Percentiles rank a stretch among this genome's conserved stretches.
phyloP scores from a whole-genome alignment of 2,888 invertebrate genomes.

The Agriotes lineatus region DNA sequence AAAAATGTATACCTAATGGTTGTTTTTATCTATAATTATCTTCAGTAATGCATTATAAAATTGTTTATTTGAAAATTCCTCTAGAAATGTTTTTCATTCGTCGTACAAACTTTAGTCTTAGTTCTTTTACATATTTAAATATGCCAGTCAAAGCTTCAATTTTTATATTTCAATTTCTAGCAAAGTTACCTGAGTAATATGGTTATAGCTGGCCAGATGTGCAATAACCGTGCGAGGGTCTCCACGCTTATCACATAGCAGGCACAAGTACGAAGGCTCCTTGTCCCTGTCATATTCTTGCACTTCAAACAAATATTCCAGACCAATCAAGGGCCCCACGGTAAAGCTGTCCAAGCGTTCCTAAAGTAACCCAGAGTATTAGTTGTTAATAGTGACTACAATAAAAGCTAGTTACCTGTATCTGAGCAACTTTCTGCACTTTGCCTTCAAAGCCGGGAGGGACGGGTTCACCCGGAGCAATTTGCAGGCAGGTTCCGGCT shows the following conservation, averaged over 20 bases:
- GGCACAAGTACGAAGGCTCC: slow-evolving; percentile 82
- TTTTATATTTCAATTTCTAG: neutral
- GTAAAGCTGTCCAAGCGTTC: slow-evolving; percentile 69
- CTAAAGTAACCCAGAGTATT: slow-evolving; percentile 48
- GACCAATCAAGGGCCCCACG: slow-evolving; percentile 73
- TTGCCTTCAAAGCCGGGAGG: slow-evolving; percentile 80
- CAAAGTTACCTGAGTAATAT: slow-evolving; percentile 64
- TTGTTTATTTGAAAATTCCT: no score
- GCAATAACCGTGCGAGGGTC: slow-evolving; percentile 83
- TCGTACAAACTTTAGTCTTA: no score
- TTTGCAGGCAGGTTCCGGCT: slow-evolving; percentile 47
- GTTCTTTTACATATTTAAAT: no score
- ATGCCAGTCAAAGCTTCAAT: neutral
- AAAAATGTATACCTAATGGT: no score
- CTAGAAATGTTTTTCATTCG: no score
- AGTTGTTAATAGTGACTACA: slow-evolving; percentile 48
- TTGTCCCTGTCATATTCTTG: slow-evolving; percentile 73
- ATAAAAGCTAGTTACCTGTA: slow-evolving; percentile 60
- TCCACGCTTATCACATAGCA: slow-evolving; percentile 83
- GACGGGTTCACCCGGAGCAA: slow-evolving; percentile 76
- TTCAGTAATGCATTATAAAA: no score
- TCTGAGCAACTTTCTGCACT: slow-evolving; percentile 63
- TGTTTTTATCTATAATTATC: no score
- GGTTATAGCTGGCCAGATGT: slow-evolving; percentile 83
- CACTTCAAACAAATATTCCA: slow-evolving; percentile 85